Evolutionary conservation across 2,888 invertebrate genomes (phyloP).

Genomic region (Sminthurides aquaticus): DNA sequence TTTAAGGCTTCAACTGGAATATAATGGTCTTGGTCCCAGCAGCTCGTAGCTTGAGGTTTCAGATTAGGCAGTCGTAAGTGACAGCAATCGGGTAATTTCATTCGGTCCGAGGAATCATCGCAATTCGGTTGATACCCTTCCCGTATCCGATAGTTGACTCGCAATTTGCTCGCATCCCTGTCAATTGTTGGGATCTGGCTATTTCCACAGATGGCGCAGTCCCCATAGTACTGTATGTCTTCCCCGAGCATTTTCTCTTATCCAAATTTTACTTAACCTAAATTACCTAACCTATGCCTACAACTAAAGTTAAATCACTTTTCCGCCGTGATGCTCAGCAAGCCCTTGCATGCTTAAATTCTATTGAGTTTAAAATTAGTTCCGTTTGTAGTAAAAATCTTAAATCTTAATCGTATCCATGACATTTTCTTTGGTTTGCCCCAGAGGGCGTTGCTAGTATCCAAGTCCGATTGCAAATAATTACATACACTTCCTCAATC

Average conservation of each 20-base stretch:
- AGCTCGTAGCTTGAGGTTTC: slow-evolving; percentile 30
- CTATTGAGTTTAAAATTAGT: too few species aligned
- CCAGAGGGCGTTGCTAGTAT: too few species aligned
- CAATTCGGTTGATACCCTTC: background rate
- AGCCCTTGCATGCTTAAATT: too few species aligned
- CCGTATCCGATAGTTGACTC: background rate
- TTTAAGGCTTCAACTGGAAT: slow-evolving; percentile 28
- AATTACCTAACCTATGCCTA: too few species aligned
- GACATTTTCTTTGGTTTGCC: too few species aligned
- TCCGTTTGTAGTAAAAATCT: too few species aligned
- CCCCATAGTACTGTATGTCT: background rate
- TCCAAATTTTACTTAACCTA: too few species aligned
- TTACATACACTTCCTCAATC: too few species aligned
- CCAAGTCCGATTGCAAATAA: too few species aligned
- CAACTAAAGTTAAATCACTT: too few species aligned
- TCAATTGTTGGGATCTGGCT: background rate
- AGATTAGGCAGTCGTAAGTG: slow-evolving; percentile 38
- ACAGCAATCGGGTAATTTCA: slow-evolving; percentile 19
- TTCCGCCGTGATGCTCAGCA: too few species aligned
- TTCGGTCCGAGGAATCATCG: background rate
- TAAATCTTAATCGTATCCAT: too few species aligned
- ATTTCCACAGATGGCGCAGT: background rate
- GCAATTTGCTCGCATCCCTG: background rate
- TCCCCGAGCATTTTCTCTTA: background rate
- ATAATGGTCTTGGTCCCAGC: slow-evolving; percentile 40